Conservation (phyloP, 2,797 vertebrate species). For the Hypotaenidia okinawae region DNA sequence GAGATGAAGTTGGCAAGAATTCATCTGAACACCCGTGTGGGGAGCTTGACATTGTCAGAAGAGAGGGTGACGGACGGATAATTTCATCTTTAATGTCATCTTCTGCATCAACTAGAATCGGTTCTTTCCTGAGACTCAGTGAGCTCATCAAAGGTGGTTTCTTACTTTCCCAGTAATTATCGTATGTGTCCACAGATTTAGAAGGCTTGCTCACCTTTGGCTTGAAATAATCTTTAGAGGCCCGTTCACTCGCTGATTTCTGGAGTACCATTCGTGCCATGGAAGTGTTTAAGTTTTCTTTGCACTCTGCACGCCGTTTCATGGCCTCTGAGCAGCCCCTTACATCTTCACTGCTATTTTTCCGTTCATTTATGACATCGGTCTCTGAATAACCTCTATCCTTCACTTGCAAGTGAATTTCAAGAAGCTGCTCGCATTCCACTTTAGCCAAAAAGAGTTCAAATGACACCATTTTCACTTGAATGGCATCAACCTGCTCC, state of each 20-base stretch:
- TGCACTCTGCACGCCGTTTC: constrained; percentile 85
- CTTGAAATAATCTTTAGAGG: constrained; percentile 87
- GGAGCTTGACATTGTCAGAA: constrained; percentile 86
- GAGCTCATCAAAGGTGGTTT: constrained; percentile 91
- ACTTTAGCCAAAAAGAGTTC: constrained; percentile 95
- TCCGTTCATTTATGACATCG: constrained; percentile 88
- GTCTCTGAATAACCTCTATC: constrained; percentile 88
- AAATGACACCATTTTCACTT: constrained; percentile 87
- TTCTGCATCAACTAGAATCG: constrained; percentile 84
- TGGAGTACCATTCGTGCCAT: constrained; percentile 86
- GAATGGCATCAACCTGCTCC: constrained; percentile 78
- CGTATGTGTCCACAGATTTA: constrained; percentile 93
- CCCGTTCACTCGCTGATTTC: constrained; percentile 88
- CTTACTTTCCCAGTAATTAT: constrained; percentile 91
- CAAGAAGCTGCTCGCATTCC: constrained; percentile 92
- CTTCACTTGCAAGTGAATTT: constrained; percentile 91
- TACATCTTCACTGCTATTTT: constrained; percentile 86
- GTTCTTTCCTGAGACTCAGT: constrained; percentile 91
- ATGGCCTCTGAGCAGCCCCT: constrained; percentile 90
- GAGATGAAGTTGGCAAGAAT: constrained; percentile 86
- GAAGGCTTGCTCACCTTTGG: constrained; percentile 91
- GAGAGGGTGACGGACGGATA: constrained; percentile 86
- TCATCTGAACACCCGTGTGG: constrained; percentile 87
- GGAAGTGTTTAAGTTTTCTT: constrained; percentile 85
- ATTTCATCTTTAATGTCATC: constrained; percentile 94